Evolutionary conservation across 2,797 vertebrate genomes (phyloP).

Genomic region (Otus scops): DNA sequence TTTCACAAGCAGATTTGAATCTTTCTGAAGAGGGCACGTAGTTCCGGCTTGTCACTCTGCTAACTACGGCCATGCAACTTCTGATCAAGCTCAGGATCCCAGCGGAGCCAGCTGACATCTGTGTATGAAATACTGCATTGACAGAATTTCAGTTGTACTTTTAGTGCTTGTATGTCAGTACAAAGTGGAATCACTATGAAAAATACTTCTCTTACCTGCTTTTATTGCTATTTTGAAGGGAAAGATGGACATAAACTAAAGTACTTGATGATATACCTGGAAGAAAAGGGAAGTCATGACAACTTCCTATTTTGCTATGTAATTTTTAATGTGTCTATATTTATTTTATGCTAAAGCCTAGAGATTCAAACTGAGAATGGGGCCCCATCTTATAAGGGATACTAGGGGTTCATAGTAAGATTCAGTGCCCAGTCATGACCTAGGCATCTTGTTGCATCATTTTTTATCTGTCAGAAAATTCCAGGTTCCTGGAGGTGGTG

Average conservation of each 20-base stretch:
- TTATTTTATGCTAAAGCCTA: neutral
- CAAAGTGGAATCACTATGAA: neutral
- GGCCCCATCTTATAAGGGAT: neutral
- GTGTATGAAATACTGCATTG: too few species aligned
- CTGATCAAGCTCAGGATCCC: neutral
- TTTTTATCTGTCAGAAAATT: slow-evolving; percentile 33
- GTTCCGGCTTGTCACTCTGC: neutral
- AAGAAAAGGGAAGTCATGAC: neutral
- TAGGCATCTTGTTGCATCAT: neutral
- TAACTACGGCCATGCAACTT: neutral
- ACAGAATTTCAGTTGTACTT: neutral
- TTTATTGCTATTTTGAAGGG: neutral
- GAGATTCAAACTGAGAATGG: neutral
- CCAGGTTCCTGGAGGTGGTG: slow-evolving; percentile 11
- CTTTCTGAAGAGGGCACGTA: neutral
- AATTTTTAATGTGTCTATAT: neutral
- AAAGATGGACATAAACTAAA: neutral
- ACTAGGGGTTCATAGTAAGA: neutral
- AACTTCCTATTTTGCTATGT: neutral
- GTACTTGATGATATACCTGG: neutral
- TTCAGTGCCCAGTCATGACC: neutral
- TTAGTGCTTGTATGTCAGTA: neutral
- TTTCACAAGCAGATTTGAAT: neutral
- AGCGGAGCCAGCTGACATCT: neutral
- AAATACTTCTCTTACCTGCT: neutral